Evolutionary conservation across 2,797 vertebrate genomes (phyloP).

Genomic region (Oceanodroma leucorhoa): DNA sequence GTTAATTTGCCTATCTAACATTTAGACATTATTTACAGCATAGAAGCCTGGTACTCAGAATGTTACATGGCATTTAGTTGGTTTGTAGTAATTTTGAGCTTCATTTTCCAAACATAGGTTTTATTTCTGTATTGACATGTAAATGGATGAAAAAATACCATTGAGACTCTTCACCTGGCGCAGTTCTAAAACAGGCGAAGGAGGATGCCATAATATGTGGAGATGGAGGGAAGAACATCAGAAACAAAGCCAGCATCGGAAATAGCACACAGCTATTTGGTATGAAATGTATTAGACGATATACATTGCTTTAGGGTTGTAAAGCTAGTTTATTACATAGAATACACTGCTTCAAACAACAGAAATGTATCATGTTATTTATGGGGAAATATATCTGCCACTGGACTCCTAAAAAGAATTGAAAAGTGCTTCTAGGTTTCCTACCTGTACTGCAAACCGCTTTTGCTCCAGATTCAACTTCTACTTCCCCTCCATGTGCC

Average conservation of each 20-base stretch:
- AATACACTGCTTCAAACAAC: not conserved
- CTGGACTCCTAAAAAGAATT: not conserved
- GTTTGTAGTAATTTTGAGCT: not conserved
- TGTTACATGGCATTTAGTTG: not conserved
- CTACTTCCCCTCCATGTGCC: not conserved
- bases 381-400: not conserved
- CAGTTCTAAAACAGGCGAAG: not conserved
- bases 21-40: not conserved
- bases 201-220: not conserved
- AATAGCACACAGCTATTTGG: not conserved
- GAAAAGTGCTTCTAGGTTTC: not conserved
- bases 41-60: not conserved
- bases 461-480: not conserved
- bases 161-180: not conserved
- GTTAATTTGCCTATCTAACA: not conserved
- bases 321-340: not conserved
- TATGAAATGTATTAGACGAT: not conserved
- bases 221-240: not conserved
- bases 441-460: not conserved
- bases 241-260: not conserved
- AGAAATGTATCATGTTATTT: not conserved
- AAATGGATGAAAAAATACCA: not conserved
- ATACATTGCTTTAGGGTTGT: not conserved
- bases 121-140: not conserved
- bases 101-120: not conserved